These are phyloP conservation scores for Drosophila anceps DNA, from an alignment of 2,888 invertebrate species.

Conservation along the genomic window DNA sequence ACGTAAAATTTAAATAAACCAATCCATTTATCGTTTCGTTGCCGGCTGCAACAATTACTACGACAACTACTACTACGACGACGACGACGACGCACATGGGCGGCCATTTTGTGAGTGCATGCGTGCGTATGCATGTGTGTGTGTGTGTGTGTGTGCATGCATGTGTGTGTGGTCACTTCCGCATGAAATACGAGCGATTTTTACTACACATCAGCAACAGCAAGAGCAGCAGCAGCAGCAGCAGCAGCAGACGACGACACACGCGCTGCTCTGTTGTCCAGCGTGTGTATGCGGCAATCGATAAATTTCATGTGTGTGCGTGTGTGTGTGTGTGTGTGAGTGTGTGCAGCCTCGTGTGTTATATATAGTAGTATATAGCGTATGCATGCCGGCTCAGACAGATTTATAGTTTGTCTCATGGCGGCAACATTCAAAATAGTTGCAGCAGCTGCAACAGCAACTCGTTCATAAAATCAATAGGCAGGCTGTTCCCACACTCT, in stretches of 20 bases:
- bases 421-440: constrained; percentile 73
- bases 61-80: constrained; percentile 63
- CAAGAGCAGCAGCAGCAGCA: constrained; percentile 50
- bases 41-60: constrained; percentile 68
- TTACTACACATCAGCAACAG: constrained; percentile 78
- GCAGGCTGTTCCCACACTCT: constrained; percentile 21
- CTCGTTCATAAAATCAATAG: constrained; percentile 77
- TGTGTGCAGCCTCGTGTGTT: constrained; percentile 50
- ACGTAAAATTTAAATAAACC: constrained; percentile 75
- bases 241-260: constrained; percentile 27
- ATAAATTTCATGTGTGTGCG: constrained; percentile 77
- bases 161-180: constrained; percentile 74
- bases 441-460: constrained; percentile 55
- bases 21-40: constrained; percentile 71
- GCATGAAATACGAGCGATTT: constrained; percentile 80
- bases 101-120: constrained; percentile 54
- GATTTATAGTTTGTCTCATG: constrained; percentile 78
- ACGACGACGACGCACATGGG: constrained; percentile 41
- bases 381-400: constrained; percentile 74
- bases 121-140: constrained; percentile 5
- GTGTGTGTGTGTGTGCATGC: constrained; percentile 19
- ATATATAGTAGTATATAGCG: constrained; percentile 22
- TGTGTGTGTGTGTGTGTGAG: constrained; percentile 61
- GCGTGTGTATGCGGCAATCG: constrained; percentile 73
- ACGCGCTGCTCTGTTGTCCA: constrained; percentile 19